phyloP scores from a whole-genome alignment of 2,888 invertebrate genomes.

The Orthonevra nobilis region DNA sequence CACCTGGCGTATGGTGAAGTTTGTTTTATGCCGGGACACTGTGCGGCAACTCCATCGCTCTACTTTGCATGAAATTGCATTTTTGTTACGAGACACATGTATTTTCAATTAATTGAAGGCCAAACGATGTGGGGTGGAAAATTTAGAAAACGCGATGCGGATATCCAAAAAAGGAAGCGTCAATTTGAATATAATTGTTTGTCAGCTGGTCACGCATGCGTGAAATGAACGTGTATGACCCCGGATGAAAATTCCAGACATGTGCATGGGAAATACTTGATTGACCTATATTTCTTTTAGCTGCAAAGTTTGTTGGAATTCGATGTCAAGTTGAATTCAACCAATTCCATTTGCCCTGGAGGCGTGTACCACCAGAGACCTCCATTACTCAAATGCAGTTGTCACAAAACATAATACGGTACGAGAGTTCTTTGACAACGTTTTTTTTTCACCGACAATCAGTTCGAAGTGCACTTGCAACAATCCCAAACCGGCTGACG shows the following conservation, averaged over 20 bases:
- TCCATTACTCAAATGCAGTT: conserved; percentile 31
- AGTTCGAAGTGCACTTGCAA: background rate
- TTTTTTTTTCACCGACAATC: conserved; percentile 15
- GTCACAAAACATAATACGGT: conserved; percentile 27
- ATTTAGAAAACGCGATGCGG: conserved; percentile 10
- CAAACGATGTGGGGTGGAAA: background rate
- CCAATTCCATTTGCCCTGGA: conserved; percentile 23
- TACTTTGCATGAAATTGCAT: no score
- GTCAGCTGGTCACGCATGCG: conserved; percentile 20
- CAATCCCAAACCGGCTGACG: conserved; percentile 15
- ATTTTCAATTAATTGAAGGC: conserved; percentile 6
- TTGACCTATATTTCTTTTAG: no score
- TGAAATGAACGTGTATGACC: conserved; percentile 13
- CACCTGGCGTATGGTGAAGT: background rate
- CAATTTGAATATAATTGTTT: background rate
- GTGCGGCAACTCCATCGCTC: no score
- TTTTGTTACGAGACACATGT: no score
- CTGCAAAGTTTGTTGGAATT: no score
- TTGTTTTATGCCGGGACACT: no score
- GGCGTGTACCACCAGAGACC: background rate
- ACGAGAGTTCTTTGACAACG: conserved; percentile 22
- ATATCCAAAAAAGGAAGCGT: conserved; percentile 4
- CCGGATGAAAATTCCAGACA: conserved; percentile 1
- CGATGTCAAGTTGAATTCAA: conserved; percentile 23
- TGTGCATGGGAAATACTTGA: conserved; percentile 14